Conservation (phyloP, 2,113 vertebrate genomes). For the Sylvilagus bachmani region DNA sequence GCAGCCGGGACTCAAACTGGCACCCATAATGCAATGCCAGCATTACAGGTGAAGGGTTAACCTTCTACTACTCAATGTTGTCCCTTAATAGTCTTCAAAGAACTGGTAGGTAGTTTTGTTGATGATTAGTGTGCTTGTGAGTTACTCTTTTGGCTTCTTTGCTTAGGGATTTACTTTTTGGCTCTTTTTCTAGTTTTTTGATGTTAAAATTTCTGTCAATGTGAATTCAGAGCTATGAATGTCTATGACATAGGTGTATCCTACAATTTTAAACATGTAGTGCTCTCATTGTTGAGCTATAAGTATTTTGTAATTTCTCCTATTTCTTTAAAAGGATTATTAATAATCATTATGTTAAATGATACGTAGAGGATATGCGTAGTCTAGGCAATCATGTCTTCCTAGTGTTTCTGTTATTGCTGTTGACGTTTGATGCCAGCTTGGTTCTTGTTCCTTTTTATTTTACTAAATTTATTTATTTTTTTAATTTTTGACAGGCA, state of each 20-base stretch:
- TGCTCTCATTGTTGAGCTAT: not conserved
- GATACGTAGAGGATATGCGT: not conserved
- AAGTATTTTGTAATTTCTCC: slow-evolving; percentile 13
- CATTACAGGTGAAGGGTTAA: no score
- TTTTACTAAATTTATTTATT: no score
- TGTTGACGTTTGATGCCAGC: not conserved
- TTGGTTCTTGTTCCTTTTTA: not conserved
- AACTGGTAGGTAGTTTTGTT: slow-evolving; percentile 42
- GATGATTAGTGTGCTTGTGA: not conserved
- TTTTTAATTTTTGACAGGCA: no score
- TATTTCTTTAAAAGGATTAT: slow-evolving; percentile 14
- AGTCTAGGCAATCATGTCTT: slow-evolving; percentile 1
- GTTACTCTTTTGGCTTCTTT: slow-evolving; percentile 25
- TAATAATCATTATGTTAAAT: not conserved
- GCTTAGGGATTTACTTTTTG: slow-evolving; percentile 25
- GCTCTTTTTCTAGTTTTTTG: not conserved
- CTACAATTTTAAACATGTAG: not conserved
- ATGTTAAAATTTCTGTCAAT: not conserved
- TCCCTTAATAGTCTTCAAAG: slow-evolving; percentile 20
- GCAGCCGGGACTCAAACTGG: no score
- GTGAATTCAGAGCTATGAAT: not conserved
- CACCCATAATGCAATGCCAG: no score
- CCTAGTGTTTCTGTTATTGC: slow-evolving; percentile 8
- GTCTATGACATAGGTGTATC: no score
- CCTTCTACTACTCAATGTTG: no score